phyloP scores from a whole-genome alignment of 2,797 vertebrate species.

The Caiman crocodilus region DNA sequence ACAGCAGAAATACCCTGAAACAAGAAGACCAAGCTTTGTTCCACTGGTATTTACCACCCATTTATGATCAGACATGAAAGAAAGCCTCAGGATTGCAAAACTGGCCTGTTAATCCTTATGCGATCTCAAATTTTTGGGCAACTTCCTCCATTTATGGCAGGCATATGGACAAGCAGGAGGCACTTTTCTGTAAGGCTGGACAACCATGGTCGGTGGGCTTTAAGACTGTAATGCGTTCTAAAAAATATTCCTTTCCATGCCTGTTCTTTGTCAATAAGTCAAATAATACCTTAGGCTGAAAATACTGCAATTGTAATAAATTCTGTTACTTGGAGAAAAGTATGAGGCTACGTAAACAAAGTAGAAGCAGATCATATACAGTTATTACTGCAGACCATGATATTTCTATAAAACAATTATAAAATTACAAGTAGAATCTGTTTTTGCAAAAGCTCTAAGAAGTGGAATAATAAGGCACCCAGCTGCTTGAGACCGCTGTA shows the following conservation, averaged over 20 bases:
- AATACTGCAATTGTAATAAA: not conserved
- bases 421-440: not conserved
- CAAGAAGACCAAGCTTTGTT: not conserved
- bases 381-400: not conserved
- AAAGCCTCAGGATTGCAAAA: not conserved
- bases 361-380: not conserved
- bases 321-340: not conserved
- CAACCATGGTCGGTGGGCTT: not conserved
- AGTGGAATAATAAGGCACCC: too few species aligned
- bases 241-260: not conserved
- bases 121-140: not conserved
- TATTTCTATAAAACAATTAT: not conserved
- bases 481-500: too few species aligned
- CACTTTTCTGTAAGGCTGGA: not conserved
- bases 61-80: not conserved
- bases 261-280: not conserved
- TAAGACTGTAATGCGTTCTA: not conserved
- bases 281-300: not conserved
- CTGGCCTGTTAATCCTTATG: not conserved
- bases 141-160: not conserved
- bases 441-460: not conserved
- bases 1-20: not conserved
- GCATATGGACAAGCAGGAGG: not conserved
- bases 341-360: not conserved
- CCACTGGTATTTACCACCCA: not conserved